Percentiles rank a stretch among this genome's conserved stretches.
Evolutionary conservation across 2,888 invertebrate genomes (phyloP).

Genomic region (Polylopha cassiicola): DNA sequence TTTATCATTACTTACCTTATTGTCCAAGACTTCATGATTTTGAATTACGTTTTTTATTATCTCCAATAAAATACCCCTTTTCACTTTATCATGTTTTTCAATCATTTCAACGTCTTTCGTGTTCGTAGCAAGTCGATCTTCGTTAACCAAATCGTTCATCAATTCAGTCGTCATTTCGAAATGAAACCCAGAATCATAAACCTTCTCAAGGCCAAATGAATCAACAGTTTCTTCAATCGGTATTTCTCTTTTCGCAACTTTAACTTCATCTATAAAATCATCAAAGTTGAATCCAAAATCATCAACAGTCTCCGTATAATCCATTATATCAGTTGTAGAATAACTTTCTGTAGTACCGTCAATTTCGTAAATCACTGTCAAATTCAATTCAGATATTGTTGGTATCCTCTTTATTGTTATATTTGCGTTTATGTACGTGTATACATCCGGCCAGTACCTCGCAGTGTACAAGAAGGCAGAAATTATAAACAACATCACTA

Average conservation of each 20-base stretch:
- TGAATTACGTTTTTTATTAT: not conserved
- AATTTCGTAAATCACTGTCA: conserved; percentile 38
- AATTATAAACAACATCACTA: conserved; percentile 52
- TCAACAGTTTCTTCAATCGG: conserved; percentile 15
- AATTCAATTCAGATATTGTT: conserved; percentile 54
- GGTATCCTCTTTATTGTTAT: conserved; percentile 64
- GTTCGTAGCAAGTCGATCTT: conserved; percentile 43
- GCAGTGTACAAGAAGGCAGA: conserved; percentile 53
- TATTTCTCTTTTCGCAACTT: conserved; percentile 26
- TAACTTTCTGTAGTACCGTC: conserved; percentile 44
- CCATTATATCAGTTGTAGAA: conserved; percentile 39
- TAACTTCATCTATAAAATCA: conserved; percentile 33
- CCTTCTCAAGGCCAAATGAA: conserved; percentile 6
- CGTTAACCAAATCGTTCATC: conserved; percentile 46
- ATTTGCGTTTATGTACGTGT: conserved; percentile 61
- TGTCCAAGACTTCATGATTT: not conserved
- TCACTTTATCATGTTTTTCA: conserved; percentile 15
- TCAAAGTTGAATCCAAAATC: conserved; percentile 40
- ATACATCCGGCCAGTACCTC: conserved; percentile 62
- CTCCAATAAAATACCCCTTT: conserved; percentile 8
- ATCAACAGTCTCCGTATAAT: conserved; percentile 36
- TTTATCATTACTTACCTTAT: too few species aligned
- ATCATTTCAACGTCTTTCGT: conserved; percentile 48
- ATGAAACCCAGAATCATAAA: conserved; percentile 46
- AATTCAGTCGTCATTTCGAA: conserved; percentile 34